phyloP scores from a whole-genome alignment of 2,797 vertebrate species.

The Peromyscus eremicus region DNA sequence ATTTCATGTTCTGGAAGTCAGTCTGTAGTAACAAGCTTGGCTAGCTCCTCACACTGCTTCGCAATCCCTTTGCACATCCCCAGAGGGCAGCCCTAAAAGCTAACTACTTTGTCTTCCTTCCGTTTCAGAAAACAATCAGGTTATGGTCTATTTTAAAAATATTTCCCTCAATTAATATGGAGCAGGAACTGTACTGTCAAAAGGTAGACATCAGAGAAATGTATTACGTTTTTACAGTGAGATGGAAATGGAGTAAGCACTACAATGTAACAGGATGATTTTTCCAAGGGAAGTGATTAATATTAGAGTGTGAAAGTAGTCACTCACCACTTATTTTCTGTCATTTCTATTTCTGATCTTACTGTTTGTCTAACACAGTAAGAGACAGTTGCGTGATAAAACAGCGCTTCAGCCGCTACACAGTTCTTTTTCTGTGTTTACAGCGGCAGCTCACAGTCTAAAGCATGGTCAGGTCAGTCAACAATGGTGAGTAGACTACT shows the following conservation, averaged over 20 bases:
- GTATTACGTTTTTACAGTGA: slow-evolving; percentile 36
- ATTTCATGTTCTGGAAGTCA: slow-evolving; percentile 78
- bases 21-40: slow-evolving; percentile 65
- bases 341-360: slow-evolving; percentile 80
- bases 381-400: slow-evolving; percentile 86
- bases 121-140: slow-evolving; percentile 74
- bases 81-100: slow-evolving; percentile 64
- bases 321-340: slow-evolving; percentile 80
- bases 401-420: slow-evolving; percentile 87
- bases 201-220: slow-evolving; percentile 64
- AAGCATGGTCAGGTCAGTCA: slow-evolving; percentile 85
- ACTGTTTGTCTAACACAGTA: slow-evolving; percentile 81
- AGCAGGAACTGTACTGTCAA: slow-evolving; percentile 80
- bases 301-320: slow-evolving; percentile 76
- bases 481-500: slow-evolving; percentile 83
- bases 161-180: slow-evolving; percentile 85
- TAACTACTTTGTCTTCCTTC: slow-evolving; percentile 74
- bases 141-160: slow-evolving; percentile 84
- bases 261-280: slow-evolving; percentile 81
- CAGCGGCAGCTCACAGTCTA: slow-evolving; percentile 86
- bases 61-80: slow-evolving; percentile 71
- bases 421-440: slow-evolving; percentile 85
- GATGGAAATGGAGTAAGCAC: slow-evolving; percentile 82
- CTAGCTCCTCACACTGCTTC: slow-evolving; percentile 76
- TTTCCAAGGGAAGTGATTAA: slow-evolving; percentile 84